These are phyloP conservation scores for Atlantisia rogersi DNA, from an alignment of 2,113 vertebrate species.

Conservation along the genomic window DNA sequence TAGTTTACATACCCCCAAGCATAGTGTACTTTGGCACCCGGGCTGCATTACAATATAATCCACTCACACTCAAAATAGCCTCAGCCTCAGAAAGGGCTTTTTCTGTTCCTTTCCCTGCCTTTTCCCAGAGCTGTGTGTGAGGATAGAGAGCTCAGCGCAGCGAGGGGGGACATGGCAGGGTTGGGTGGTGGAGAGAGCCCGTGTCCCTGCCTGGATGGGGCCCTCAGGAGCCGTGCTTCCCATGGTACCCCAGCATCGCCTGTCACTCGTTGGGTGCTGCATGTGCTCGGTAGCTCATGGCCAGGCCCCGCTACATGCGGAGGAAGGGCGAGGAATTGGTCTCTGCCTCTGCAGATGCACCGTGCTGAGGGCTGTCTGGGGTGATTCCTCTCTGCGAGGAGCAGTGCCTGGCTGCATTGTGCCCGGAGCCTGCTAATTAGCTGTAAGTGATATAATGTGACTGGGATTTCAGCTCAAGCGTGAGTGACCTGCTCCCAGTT, in stretches of 20 bases:
- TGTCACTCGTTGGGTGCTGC: background rate
- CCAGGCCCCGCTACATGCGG: background rate
- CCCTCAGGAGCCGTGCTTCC: background rate
- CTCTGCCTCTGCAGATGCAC: background rate
- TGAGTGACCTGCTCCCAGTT: constrained; percentile 55
- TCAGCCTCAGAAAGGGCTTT: constrained; percentile 27
- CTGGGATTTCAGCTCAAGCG: constrained; percentile 45
- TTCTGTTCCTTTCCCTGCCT: constrained; percentile 14
- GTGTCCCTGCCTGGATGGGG: accelerated
- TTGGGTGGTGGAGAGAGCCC: accelerated
- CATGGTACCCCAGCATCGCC: background rate
- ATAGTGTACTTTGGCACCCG: constrained; percentile 68
- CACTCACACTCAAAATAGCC: constrained; percentile 51
- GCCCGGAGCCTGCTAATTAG: constrained; percentile 67
- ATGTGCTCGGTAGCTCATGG: background rate
- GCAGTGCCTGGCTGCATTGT: constrained; percentile 25
- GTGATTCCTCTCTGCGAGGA: background rate
- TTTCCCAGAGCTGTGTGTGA: constrained; percentile 25
- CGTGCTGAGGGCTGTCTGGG: background rate
- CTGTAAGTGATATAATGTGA: constrained; percentile 65
- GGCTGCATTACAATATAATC: constrained; percentile 59
- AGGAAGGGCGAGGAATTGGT: background rate
- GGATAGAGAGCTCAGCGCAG: background rate
- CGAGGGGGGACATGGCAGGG: accelerated
- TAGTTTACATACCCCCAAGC: constrained; percentile 68